Evolutionary conservation across 2,888 invertebrate genomes (phyloP).

Genomic region (Chouioia cunea): DNA sequence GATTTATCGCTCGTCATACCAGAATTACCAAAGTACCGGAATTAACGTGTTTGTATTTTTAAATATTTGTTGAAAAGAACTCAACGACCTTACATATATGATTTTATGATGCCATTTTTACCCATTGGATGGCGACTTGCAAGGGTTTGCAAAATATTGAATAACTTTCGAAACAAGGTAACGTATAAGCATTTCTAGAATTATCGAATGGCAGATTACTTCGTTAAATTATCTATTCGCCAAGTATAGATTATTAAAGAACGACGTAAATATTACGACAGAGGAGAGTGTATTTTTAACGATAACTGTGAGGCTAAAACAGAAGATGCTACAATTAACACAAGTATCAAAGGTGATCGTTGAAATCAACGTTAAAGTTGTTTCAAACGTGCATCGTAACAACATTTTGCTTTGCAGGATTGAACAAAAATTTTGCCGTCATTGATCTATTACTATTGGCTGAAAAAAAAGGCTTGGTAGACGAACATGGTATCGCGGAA

Average conservation of each 20-base stretch:
- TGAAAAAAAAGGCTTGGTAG: conserved; percentile 51
- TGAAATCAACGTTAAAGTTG: neutral
- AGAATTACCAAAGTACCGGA: too few species aligned
- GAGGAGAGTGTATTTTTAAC: conserved; percentile 30
- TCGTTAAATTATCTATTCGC: too few species aligned
- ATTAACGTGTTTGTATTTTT: too few species aligned
- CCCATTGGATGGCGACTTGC: too few species aligned
- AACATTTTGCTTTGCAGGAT: conserved; percentile 24
- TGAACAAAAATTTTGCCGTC: conserved; percentile 56
- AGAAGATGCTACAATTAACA: neutral
- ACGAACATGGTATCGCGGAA: conserved; percentile 58
- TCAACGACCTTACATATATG: too few species aligned
- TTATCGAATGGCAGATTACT: too few species aligned
- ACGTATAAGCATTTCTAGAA: too few species aligned
- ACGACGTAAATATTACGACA: conserved; percentile 54
- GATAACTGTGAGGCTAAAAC: conserved; percentile 4
- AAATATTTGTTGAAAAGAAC: too few species aligned
- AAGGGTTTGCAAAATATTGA: too few species aligned
- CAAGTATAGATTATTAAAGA: conserved; percentile 54
- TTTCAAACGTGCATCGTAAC: neutral
- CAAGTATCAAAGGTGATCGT: neutral
- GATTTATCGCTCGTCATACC: too few species aligned
- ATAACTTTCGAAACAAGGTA: too few species aligned
- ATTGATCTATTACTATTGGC: conserved; percentile 59
- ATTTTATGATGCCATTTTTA: too few species aligned